phyloP scores from a whole-genome alignment of 1,140 invertebrate species.

The Chlorops oryzae region DNA sequence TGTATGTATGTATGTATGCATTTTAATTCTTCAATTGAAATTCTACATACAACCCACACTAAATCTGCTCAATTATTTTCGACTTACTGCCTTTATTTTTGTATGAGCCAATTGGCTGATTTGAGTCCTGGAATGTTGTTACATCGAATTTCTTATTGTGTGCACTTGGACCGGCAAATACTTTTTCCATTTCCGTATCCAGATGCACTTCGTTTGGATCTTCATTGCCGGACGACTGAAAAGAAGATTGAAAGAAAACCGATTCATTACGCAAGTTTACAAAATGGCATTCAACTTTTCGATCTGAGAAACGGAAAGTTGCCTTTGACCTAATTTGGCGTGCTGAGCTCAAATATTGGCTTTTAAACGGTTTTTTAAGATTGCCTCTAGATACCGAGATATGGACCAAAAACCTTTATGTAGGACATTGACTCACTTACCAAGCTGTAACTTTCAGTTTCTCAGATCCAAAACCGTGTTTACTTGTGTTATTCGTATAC shows the following conservation, averaged over 20 bases:
- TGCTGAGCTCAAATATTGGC: too few species aligned
- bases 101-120: slow-evolving; percentile 47
- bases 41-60: background rate
- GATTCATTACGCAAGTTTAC: too few species aligned
- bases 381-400: too few species aligned
- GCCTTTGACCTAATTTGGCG: too few species aligned
- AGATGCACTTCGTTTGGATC: slow-evolving; percentile 59
- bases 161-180: slow-evolving; percentile 53
- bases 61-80: background rate
- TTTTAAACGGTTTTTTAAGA: too few species aligned
- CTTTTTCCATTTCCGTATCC: slow-evolving; percentile 74
- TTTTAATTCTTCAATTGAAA: background rate
- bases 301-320: too few species aligned
- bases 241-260: slow-evolving; percentile 12
- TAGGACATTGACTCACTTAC: too few species aligned
- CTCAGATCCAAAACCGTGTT: too few species aligned
- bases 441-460: too few species aligned
- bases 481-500: too few species aligned
- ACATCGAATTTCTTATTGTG: slow-evolving; percentile 59
- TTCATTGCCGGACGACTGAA: slow-evolving; percentile 53
- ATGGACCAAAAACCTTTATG: too few species aligned
- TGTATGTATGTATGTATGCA: background rate
- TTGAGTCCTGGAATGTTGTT: slow-evolving; percentile 52
- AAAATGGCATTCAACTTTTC: too few species aligned
- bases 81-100: slow-evolving; percentile 15